A percentile compares a stretch with the other conserved stretches of the same genome.
Conservation (phyloP, 2,797 vertebrate species). For the Alectoris magna region DNA sequence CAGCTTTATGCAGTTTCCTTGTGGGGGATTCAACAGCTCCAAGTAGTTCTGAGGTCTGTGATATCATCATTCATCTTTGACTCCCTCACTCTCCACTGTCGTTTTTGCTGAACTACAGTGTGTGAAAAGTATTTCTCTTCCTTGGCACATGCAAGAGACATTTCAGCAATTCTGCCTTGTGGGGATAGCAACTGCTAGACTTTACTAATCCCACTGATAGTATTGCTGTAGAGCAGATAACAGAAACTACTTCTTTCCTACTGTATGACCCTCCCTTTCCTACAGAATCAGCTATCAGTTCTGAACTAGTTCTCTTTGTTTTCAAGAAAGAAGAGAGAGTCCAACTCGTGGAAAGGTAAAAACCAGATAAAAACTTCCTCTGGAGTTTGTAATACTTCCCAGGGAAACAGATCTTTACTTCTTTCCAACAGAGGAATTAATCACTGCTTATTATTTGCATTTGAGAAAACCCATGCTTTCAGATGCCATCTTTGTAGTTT, state of each 20-base stretch:
- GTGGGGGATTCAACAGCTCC: background rate
- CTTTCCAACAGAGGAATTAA: background rate
- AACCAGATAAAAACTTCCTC: background rate
- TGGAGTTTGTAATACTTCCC: background rate
- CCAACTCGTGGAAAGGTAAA: background rate
- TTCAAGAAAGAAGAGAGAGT: background rate
- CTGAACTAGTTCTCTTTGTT: background rate
- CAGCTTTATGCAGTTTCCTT: background rate
- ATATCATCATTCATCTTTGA: background rate
- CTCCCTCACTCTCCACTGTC: background rate
- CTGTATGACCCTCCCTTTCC: background rate
- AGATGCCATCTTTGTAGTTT: background rate
- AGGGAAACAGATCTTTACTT: background rate
- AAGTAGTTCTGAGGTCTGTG: background rate
- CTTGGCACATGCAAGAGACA: background rate
- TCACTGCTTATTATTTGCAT: background rate
- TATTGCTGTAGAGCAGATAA: background rate
- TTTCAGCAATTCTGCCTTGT: slow-evolving; percentile 19
- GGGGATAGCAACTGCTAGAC: slow-evolving; percentile 1
- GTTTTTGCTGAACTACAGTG: background rate
- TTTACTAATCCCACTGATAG: background rate
- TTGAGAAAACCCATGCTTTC: background rate
- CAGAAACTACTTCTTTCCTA: background rate
- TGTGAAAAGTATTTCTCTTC: background rate
- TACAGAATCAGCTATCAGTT: background rate